Base-by-base conservation (phyloP, 2,888 invertebrate genomes). In the Minunthozetes semirufus region DNA sequence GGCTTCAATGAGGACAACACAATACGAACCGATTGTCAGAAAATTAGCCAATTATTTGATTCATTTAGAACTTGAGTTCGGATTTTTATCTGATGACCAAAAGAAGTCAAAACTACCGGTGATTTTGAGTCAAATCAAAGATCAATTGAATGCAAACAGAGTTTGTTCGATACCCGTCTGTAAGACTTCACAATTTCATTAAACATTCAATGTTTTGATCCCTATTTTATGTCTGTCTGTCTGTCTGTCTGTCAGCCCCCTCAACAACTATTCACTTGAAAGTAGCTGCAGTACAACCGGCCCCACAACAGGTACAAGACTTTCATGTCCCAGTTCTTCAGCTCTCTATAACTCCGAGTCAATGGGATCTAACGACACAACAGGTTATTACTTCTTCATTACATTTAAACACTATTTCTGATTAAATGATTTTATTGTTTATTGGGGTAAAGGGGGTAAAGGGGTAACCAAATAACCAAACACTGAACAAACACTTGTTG, bases 331-430 rank as follows among this genome's bases (percentile, higher is more conserved):
- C 96, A 0, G 88, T 95, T 73, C 88, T 89, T 72, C 84, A 87
- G 15, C 87, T 88, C 15, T 78, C 76, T 19, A 76, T 79, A 59
- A 74, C 78, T 11, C 77, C 79, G n/a, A 77, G 77, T 70, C 89
- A 91, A 77, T 95, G 95, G 94, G 96, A 96, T 82, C 87, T 96
- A 46, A 95, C 95, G 0, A 95, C 96, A 0, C 90, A 93, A 82
- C 94, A 94, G 87, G 92, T 92, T 77, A 50, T 70, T n/a, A 42
- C 42, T 13, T 9, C 11, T 9, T 42, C 9, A 33, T 33, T 33
- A 6, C 33, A 33, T 13, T 13, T 42, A 5, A 33, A 8, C 33
- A 33, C 33, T 33, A 33, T 5, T 33, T 5, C 33, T 19, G 11
- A 17, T 6, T 46, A 19, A 5, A 33, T 66, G 8, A 11, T 25